Evolutionary conservation across 2,888 invertebrate genomes (phyloP).

Genomic region (Eilema caniola): DNA sequence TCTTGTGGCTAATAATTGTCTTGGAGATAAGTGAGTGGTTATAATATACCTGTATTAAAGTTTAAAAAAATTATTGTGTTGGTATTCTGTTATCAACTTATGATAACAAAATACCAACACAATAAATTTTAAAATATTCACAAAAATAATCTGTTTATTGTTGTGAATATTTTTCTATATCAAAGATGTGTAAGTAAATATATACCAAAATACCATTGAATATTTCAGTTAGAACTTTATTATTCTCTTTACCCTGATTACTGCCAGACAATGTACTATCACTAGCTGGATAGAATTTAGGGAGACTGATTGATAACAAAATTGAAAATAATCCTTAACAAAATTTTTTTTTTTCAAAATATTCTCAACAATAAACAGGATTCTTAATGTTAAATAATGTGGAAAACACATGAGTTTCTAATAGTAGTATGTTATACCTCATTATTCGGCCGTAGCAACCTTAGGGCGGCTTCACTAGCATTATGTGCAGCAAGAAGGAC

Average conservation of each 20-base stretch:
- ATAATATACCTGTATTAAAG: not conserved
- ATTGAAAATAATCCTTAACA: too few species aligned
- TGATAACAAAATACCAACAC: not conserved
- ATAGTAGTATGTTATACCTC: constrained; percentile 88
- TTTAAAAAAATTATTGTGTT: too few species aligned
- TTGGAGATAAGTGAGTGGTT: not conserved
- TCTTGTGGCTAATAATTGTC: not conserved
- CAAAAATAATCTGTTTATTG: too few species aligned
- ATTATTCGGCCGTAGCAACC: constrained; percentile 96
- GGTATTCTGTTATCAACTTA: not conserved
- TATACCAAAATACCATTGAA: constrained; percentile 60
- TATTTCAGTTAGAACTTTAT: constrained; percentile 63
- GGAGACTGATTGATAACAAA: constrained; percentile 35
- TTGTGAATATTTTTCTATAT: too few species aligned
- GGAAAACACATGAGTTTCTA: not conserved
- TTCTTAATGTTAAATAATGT: too few species aligned
- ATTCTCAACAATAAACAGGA: too few species aligned
- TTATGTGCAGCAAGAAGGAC: constrained; percentile 97
- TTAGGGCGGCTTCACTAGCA: constrained; percentile 97
- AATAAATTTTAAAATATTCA: not conserved
- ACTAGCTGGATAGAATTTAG: constrained; percentile 73
- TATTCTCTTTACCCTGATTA: constrained; percentile 68
- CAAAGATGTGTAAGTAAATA: constrained; percentile 59
- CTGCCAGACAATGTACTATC: constrained; percentile 63
- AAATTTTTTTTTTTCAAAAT: not conserved